A percentile compares a stretch with the other conserved stretches of the same genome.
These are phyloP conservation scores for Syrista parreyssii DNA, from an alignment of 2,888 invertebrate genomes.

Conservation along the genomic window DNA sequence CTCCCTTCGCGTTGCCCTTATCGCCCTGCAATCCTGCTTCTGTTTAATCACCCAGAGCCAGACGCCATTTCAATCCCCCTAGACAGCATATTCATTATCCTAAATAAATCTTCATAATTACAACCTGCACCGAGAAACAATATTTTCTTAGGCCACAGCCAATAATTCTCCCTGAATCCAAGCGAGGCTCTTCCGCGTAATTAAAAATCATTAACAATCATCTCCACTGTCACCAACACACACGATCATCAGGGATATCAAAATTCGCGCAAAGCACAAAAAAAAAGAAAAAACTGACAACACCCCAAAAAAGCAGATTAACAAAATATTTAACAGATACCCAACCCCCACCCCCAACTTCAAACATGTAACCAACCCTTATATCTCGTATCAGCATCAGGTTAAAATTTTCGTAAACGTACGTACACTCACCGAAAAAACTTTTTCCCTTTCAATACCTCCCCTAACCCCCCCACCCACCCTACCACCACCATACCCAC, in stretches of 20 bases:
- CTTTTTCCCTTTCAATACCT: not conserved
- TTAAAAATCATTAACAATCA: not conserved
- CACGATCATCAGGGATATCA: not conserved
- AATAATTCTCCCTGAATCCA: not conserved
- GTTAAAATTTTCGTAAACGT: not conserved
- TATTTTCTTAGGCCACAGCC: not conserved
- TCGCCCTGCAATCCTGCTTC: not conserved
- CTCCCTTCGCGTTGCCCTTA: too few species aligned
- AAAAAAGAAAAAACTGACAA: not conserved
- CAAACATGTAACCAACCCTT: too few species aligned
- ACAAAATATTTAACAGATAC: too few species aligned
- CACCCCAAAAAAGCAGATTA: not conserved
- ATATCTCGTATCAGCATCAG: not conserved
- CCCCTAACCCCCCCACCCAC: not conserved
- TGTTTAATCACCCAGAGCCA: not conserved
- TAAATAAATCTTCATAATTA: not conserved
- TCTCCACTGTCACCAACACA: not conserved
- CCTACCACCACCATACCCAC: too few species aligned
- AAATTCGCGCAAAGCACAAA: not conserved
- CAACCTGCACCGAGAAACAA: not conserved
- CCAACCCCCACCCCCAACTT: too few species aligned
- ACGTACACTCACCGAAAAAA: not conserved
- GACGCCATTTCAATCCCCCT: not conserved
- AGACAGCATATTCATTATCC: not conserved
- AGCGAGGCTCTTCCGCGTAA: not conserved